Evolutionary conservation across 2,888 invertebrate species (phyloP), one percentile per base, ranked within the genome.

Genomic region (Chrysina gloriosa): DNA sequence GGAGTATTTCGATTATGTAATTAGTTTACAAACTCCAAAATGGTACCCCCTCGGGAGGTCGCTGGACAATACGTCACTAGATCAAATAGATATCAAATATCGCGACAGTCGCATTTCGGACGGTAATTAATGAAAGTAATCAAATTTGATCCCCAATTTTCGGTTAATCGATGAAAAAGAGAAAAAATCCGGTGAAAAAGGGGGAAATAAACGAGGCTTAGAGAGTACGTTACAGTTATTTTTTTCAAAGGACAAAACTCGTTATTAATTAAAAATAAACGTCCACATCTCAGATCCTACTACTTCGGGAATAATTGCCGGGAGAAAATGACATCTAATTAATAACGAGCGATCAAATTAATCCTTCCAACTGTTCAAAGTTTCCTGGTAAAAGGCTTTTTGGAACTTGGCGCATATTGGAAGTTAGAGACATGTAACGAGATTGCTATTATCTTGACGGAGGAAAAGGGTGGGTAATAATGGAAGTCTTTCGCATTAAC

Each of bases 71-170:
- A 16, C 19, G 6, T 42, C 14, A 42, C 16, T 42, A 16, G 42
- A 42, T 42, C 23, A 52, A 6, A 52, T 19, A 16, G 52, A 52
- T 52, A 52, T 52, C 52, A 19, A 52, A 52, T 52, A 31, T 52
- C 52, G 14, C 19, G 52, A 27, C 27, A 50, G 11, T 50, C 11
- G 50, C 29, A 14, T 27, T 50, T 50, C 11, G 11, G 7, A 48
- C 2, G 14, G 52, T 29, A 31, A 52, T 52, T 52, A 52, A 27
- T 29, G 29, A 31, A 52, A 52, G 29, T 52, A 31, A 52, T 52
- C 25, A 23, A 16, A 23, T 29, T 52, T 52, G 31, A 29, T 42
- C 19, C 42, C 14, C 16, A 42, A 42, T 42, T 7, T 42, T 42
- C 19, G n/a, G n/a, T 19, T 42, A 42, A 42, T 42, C 42, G 42